These are phyloP conservation scores for Pogona vitticeps DNA, from an alignment of 2,113 vertebrate genomes.

Conservation along the genomic window DNA sequence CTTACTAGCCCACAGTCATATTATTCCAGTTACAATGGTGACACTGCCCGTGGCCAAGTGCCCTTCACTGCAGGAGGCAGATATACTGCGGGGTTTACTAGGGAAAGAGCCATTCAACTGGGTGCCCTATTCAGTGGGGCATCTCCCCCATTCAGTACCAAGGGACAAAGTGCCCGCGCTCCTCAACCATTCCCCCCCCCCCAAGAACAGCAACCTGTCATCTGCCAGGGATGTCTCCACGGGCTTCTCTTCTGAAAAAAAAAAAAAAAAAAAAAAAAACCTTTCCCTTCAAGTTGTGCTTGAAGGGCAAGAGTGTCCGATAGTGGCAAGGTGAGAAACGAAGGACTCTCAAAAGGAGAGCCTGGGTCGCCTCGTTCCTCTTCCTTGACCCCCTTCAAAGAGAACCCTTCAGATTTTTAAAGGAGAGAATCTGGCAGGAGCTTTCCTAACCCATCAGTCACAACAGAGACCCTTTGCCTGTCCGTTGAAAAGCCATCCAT, in stretches of 20 bases:
- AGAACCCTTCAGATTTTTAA: neutral
- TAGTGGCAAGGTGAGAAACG: neutral
- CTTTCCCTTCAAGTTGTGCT: no score
- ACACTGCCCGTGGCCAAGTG: neutral
- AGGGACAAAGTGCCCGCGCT: neutral
- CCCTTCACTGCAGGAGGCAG: neutral
- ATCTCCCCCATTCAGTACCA: neutral
- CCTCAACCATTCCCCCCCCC: neutral
- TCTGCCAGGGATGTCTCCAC: neutral
- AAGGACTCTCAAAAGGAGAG: neutral
- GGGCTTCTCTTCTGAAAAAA: neutral
- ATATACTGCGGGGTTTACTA: neutral
- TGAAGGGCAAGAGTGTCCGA: neutral
- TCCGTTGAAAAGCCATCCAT: neutral
- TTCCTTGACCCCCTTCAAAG: neutral
- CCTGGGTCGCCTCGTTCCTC: neutral
- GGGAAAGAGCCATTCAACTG: neutral
- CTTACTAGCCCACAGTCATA: neutral
- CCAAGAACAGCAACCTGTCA: neutral
- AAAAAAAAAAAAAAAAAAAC: no score
- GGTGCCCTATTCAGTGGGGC: neutral
- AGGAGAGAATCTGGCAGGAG: neutral
- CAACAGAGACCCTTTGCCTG: neutral
- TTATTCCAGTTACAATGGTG: neutral
- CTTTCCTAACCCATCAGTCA: no score